Base-by-base conservation (phyloP, 2,797 vertebrate species). In the Manis pentadactyla region DNA sequence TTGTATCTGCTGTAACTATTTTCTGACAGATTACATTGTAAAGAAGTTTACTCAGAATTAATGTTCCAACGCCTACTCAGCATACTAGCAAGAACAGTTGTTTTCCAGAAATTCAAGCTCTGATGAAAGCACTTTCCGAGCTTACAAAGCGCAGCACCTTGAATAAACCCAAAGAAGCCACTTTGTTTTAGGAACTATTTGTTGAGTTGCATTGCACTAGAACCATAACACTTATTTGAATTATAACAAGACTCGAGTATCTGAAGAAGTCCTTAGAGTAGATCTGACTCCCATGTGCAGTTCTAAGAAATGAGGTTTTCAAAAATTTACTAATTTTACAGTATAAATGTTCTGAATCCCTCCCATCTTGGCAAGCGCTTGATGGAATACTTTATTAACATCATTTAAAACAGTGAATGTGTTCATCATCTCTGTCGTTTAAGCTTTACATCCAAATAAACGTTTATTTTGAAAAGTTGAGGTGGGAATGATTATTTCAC, bases 21-120 rank as follows among this genome's bases (percentile, higher is more conserved):
- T 97, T 97, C 55, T 95, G 93, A 92, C 81, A 93, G 87, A 97
- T 94, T 86, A 89, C 59, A 87, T 68, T 92, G 69, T 92, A 66
- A 96, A 71, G 51, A 95, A 68, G 68, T 59, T 97, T 92, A 88
- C 55, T 73, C 86, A 92, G 89, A 92, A 87, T 69, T 57, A 96
- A 83, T 96, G 95, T 96, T 94, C 79, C 6, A 84, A 93, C 49
- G 4, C 97, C 95, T 90, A 94, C 88, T 93, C 93, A 94, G 46
- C 12, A 29, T 57, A 91, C 74, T n/a, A 78, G 85, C 53, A 94
- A 92, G 34, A 96, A 46, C 73, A 96, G 64, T 78, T 96, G 82
- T 91, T 93, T 93, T 63, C 84, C 81, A 96, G 92, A 93, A 97
- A 93, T 66, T 57, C 59, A 84, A 68, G 83, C 49, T 95, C 61